A percentile compares a stretch with the other conserved stretches of the same genome.
These are phyloP conservation scores for Drosophila kanekoi DNA, from an alignment of 2,888 invertebrate genomes.

Conservation along the genomic window DNA sequence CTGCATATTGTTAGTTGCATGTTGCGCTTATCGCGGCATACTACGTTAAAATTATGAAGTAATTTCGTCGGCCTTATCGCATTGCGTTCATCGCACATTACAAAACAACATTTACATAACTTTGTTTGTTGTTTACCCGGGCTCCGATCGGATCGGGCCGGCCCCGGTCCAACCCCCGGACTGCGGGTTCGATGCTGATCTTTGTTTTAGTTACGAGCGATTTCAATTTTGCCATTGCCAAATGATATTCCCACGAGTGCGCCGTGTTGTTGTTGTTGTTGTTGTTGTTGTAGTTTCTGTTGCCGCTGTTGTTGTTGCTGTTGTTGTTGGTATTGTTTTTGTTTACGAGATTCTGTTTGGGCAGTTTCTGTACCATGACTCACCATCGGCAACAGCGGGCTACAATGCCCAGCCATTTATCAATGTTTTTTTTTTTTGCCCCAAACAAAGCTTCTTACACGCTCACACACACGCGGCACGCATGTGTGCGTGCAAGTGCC, in stretches of 20 bases:
- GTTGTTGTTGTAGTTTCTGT: conserved; percentile 12
- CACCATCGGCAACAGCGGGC: conserved; percentile 35
- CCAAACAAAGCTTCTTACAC: conserved; percentile 55
- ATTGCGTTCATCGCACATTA: conserved; percentile 81
- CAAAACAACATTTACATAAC: conserved; percentile 81
- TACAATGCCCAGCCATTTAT: conserved; percentile 42
- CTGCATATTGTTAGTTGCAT: conserved; percentile 60
- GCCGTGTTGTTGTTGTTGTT: conserved; percentile 19
- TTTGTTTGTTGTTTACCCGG: conserved; percentile 59
- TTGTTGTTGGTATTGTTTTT: conserved; percentile 19
- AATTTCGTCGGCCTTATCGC: conserved; percentile 75
- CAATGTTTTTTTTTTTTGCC: conserved; percentile 30
- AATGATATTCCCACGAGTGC: conserved; percentile 69
- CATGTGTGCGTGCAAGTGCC: conserved; percentile 40
- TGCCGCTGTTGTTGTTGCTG: conserved; percentile 6
- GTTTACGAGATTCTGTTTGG: conserved; percentile 37
- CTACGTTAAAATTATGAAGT: conserved; percentile 77
- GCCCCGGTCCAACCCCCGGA: conserved; percentile 6
- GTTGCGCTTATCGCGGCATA: conserved; percentile 65
- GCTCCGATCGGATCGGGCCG: not conserved
- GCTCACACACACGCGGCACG: conserved; percentile 1
- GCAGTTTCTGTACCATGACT: conserved; percentile 49
- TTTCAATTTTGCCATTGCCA: conserved; percentile 69
- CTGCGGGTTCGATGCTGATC: conserved; percentile 48
- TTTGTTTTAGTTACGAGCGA: conserved; percentile 63